Evolutionary conservation across 1,140 invertebrate genomes (phyloP).

Genomic region (Eupristina koningsbergeri): DNA sequence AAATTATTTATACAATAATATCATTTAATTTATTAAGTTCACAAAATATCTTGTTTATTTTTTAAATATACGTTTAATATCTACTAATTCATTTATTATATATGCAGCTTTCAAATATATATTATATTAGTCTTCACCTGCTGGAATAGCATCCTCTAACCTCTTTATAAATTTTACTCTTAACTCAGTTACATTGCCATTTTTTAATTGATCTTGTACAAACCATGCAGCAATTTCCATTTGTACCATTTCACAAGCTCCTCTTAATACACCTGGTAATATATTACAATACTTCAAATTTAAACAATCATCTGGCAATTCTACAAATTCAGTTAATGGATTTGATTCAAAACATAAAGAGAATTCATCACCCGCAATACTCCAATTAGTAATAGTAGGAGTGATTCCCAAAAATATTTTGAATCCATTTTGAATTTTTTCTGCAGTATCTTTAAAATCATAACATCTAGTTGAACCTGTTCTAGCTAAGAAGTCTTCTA

Average conservation of each 20-base stretch:
- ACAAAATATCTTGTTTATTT: slow-evolving; percentile 8
- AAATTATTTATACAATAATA: too few species aligned
- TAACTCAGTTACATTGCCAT: slow-evolving; percentile 94
- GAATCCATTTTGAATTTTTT: slow-evolving; percentile 92
- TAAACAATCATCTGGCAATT: slow-evolving; percentile 90
- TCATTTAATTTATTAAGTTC: too few species aligned
- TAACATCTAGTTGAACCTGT: slow-evolving; percentile 92
- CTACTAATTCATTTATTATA: neutral
- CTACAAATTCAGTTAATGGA: slow-evolving; percentile 98
- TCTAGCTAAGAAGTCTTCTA: slow-evolving; percentile 97
- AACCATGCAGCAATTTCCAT: slow-evolving; percentile 87
- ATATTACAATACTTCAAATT: slow-evolving; percentile 96
- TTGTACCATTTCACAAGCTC: slow-evolving; percentile 97
- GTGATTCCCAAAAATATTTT: slow-evolving; percentile 94
- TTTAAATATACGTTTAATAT: neutral
- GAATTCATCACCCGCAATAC: slow-evolving; percentile 90
- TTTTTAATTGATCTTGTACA: slow-evolving; percentile 94
- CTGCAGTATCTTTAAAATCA: slow-evolving; percentile 97
- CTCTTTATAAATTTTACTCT: slow-evolving; percentile 95
- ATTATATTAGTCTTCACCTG: slow-evolving; percentile 18
- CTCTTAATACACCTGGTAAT: slow-evolving; percentile 92
- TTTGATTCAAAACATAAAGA: slow-evolving; percentile 95
- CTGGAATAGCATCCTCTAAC: slow-evolving; percentile 70
- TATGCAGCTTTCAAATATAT: neutral
- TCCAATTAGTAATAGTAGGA: slow-evolving; percentile 95